phyloP scores from a whole-genome alignment of 23 tunicate species.

The Trididemnum miniatum region DNA sequence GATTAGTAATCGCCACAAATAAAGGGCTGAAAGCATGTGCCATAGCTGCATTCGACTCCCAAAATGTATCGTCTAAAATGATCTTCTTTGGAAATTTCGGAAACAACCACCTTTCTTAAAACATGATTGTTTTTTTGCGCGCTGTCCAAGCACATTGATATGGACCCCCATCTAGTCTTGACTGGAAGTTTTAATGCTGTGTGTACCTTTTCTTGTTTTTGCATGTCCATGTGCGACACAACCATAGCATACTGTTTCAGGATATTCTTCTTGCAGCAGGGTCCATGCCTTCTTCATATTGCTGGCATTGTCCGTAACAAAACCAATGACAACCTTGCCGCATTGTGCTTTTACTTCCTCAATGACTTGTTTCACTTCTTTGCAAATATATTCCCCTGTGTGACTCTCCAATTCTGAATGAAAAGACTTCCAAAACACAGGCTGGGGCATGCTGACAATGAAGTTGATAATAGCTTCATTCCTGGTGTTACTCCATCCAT shows the following conservation, averaged over 20 bases:
- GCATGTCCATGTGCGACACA: neutral
- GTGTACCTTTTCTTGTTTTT: neutral
- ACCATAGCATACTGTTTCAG: neutral
- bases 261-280: neutral
- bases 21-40: too few relatives aligned
- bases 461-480: neutral
- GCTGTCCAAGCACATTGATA: neutral
- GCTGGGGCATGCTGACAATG: neutral
- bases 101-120: neutral
- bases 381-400: neutral
- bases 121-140: neutral
- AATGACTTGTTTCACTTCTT: neutral
- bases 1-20: neutral
- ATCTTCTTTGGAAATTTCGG: neutral
- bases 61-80: neutral
- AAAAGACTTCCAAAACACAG: slow-evolving; percentile 3
- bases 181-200: neutral
- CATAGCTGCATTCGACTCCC: neutral
- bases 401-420: slow-evolving; percentile 6
- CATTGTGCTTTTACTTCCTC: slow-evolving; percentile 2
- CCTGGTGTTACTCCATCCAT: slow-evolving; percentile 2
- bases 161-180: slow-evolving; percentile 7
- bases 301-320: slow-evolving; percentile 2
- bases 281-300: slow-evolving; percentile 7
- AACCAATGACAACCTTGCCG: neutral